A percentile compares a stretch with the other conserved stretches of the same genome.
These are phyloP conservation scores for Erythrocercus mccallii DNA, from an alignment of 2,113 vertebrate species.

Conservation along the genomic window DNA sequence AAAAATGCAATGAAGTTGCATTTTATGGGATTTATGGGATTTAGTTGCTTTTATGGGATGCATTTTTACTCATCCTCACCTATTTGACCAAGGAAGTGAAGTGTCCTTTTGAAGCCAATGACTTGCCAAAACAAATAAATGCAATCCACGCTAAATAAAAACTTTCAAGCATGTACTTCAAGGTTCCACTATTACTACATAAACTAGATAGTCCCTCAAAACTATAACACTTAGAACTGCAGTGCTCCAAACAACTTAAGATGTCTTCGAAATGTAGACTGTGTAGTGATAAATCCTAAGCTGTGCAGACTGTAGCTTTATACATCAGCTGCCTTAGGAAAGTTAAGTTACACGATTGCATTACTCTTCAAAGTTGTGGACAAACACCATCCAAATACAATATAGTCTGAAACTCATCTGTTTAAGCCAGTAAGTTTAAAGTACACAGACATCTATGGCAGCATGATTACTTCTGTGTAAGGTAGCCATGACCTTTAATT, in stretches of 20 bases:
- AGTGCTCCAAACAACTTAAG: conserved; percentile 54
- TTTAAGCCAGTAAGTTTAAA: conserved; percentile 43
- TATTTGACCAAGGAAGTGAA: conserved; percentile 8
- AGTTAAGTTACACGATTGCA: conserved; percentile 10
- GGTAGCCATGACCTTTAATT: conserved; percentile 70
- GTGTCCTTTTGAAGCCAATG: conserved; percentile 31
- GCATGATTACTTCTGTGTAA: conserved; percentile 54
- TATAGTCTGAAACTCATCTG: conserved; percentile 25
- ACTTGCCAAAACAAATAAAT: conserved; percentile 28
- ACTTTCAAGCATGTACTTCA: conserved; percentile 49
- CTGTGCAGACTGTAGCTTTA: conserved; percentile 37
- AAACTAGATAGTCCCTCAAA: conserved; percentile 33
- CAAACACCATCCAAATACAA: conserved; percentile 45
- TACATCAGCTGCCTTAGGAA: conserved; percentile 41
- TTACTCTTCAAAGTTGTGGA: conserved; percentile 58
- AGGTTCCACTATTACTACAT: conserved; percentile 48
- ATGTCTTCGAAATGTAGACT: conserved; percentile 34
- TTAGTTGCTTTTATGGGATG: background rate
- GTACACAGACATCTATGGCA: conserved; percentile 67
- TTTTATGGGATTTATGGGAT: too few species aligned
- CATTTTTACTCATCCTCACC: background rate
- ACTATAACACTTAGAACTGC: conserved; percentile 64
- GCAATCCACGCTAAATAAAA: conserved; percentile 12
- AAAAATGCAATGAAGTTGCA: background rate
- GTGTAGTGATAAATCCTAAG: conserved; percentile 62